Evolutionary conservation across 2,888 invertebrate species (phyloP), one percentile per base, ranked within the genome.

Genomic region (Microctonus hyperodae): DNA sequence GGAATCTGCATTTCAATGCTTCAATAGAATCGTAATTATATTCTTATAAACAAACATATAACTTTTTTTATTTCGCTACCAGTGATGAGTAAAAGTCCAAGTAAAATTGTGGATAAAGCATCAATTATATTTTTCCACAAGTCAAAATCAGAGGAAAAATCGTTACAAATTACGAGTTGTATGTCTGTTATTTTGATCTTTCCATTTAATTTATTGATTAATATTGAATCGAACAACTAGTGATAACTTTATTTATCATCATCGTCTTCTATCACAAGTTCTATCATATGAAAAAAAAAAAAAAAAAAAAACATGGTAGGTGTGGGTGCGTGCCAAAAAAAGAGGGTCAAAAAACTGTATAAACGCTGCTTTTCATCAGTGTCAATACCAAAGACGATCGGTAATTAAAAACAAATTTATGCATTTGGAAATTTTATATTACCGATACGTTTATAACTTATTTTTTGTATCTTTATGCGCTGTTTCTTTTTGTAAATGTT

Each of bases 371-470:
- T 23, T 51, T 23, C 51, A 51, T 51, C 25, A 22, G 13, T 25
- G 51, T 23, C 51, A 7, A 51, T 51, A 25, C 51, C 51, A 51
- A 51, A 51, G 51, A 51, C 25, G 51, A 51, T 51, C 25, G 51
- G 25, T 23, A 25, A 44, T 9, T 16, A 44, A 44, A 44, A 44
- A 44, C 16, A 16, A 1, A 44, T 13, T 13, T 13, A 3, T 13
- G 9, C 16, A 5, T 16, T 4, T 44, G 4, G 1, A 7, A 44
- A 44, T 16, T 44, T 44, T 44, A n/a, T 16, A 2, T n/a, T n/a
- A n/a, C n/a, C n/a, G n/a, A n/a, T n/a, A n/a, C 6, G 6, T 44
- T 2, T 16, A 16, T 44, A 44, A 16, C 44, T 44, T 44, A 4
- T n/a, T 16, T 16, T 16, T 5, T 44, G n/a, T 44, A 44, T 44